Evolutionary conservation across 2,797 vertebrate species (phyloP), one percentile per base, ranked within the genome.

Genomic region (Pelodytes ibericus): DNA sequence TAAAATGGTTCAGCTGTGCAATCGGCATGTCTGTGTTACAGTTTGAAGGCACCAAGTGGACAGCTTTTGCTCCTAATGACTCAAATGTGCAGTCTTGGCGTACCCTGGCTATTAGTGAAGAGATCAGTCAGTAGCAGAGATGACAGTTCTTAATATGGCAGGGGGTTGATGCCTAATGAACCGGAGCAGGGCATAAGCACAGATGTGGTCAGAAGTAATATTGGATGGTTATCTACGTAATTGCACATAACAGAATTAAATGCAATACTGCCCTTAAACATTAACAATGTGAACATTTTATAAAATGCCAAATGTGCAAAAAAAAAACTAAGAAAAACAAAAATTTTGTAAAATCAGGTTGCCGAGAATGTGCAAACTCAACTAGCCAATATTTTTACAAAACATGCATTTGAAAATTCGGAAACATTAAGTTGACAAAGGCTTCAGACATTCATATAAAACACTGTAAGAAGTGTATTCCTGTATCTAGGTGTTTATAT

Each of bases 121-220:
- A 36, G 29, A 58, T 27, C 3, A 20, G 51, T 65, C 24, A 65
- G 33, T 13, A 44, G 18, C 24, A 33, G 20, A 39, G 51, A 59
- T 49, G 69, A 60, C 10, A 72, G 27, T 1, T 26, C 30, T 26
- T 72, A 72, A 72, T 60, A 49, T 9, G 36, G 61, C 27, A n/a
- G 18, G 36, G 29, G 25, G 25, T 11, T n/a, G 13, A 25, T 58
- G n/a, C 30, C 25, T 51, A 77, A 72, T 51, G 24, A 65, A 16
- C 24, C 16, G 29, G 27, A 49, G 33, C 24, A 58, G 8, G 9
- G 44, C 2, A 44, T 8, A 1, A 15, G 5, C 33, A 74, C 39
- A 24, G 7, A 58, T 27, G 1, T 13, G 16, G 63, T 39, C n/a
- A 39, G 58, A n/a, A 31, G 2, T 61, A 30, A 61, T n/a, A 61